Evolutionary conservation across 2,113 vertebrate genomes (phyloP).

Genomic region (pig (Sus scrofa)): T2T-Sscrofa CM000815.6:92466001-92466500

Average conservation of each 20-base stretch:
- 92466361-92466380: neutral
- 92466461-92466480: neutral
- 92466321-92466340: neutral
- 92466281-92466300: neutral
- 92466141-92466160: neutral
- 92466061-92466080: neutral
- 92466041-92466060: neutral
- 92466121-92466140: neutral
- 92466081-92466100: neutral
- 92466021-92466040: neutral
- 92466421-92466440: neutral
- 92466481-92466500: neutral
- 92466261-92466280: neutral
- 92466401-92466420: neutral
- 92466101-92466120: neutral
- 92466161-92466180: neutral
- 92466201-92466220: neutral
- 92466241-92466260: neutral
- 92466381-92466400: neutral
- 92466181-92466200: neutral
- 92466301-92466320: neutral
- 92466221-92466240: neutral
- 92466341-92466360: neutral
- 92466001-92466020: neutral
- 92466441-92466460: neutral